Percentiles rank a stretch among this genome's conserved stretches.
Evolutionary conservation across 1,140 invertebrate species (phyloP).

Genomic region (Papilio aristodemus): DNA sequence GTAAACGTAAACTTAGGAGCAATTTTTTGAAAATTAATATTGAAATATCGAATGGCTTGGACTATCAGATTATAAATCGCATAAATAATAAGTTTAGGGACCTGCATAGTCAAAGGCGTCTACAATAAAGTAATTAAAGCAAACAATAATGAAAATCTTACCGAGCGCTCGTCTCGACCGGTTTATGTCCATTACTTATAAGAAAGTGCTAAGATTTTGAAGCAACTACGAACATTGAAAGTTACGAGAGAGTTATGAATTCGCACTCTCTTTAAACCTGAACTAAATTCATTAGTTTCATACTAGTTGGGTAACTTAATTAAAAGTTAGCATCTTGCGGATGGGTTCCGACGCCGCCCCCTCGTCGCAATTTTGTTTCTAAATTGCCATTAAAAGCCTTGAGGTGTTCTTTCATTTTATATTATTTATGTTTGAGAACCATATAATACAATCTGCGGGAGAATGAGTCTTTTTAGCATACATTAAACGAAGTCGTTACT

Average conservation of each 20-base stretch:
- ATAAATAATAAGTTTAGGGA: neutral
- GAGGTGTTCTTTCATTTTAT: constrained; percentile 19
- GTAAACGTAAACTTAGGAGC: too few species aligned
- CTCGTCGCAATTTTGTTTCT: constrained; percentile 2
- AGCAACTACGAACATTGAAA: constrained; percentile 11
- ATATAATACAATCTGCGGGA: neutral
- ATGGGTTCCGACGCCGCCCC: constrained; percentile 6
- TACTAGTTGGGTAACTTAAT: constrained; percentile 32
- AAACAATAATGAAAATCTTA: neutral
- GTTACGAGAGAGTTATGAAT: constrained; percentile 25
- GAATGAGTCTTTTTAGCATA: too few species aligned
- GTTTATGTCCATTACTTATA: constrained; percentile 12
- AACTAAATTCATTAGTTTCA: constrained; percentile 35
- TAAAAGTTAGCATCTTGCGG: constrained; percentile 33
- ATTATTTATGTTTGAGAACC: neutral
- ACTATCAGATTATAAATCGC: too few species aligned
- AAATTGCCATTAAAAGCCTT: constrained; percentile 25
- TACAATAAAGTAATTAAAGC: neutral
- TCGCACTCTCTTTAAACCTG: constrained; percentile 23
- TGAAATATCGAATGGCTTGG: too few species aligned
- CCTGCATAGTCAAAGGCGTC: neutral
- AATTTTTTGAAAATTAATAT: neutral
- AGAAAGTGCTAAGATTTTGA: constrained; percentile 31
- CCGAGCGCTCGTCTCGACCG: neutral
- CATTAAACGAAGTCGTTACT: too few species aligned